Conservation (phyloP, 2,113 vertebrate species). For the Peromyscus polionotus region DNA sequence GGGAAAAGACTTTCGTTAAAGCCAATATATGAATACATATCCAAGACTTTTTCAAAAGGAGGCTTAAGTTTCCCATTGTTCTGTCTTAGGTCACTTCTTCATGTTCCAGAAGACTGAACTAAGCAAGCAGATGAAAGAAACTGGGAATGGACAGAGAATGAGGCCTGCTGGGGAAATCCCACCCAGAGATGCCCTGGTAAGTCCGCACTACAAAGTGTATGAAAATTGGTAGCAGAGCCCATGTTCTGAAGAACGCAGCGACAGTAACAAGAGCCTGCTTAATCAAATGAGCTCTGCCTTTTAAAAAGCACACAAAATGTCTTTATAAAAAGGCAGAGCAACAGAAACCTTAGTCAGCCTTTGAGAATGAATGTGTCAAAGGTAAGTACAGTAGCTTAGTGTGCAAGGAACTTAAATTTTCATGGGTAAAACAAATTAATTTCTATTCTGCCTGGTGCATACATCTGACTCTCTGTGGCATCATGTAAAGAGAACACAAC, state of each 20-base stretch:
- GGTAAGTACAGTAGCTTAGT: constrained; percentile 60
- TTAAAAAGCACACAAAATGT: constrained; percentile 54
- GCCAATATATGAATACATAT: not conserved
- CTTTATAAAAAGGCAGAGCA: constrained; percentile 12
- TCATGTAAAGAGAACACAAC: constrained; percentile 48
- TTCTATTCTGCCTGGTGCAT: constrained; percentile 46
- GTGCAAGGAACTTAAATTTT: constrained; percentile 9
- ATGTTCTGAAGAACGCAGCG: constrained; percentile 16
- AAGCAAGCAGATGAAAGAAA: not conserved
- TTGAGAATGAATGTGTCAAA: constrained; percentile 35
- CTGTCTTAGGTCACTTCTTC: not conserved
- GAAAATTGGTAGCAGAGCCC: constrained; percentile 28
- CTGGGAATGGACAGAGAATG: not conserved
- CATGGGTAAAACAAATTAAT: constrained; percentile 64
- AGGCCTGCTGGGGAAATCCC: constrained; percentile 39
- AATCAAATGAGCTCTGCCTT: constrained; percentile 53
- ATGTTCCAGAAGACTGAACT: not conserved
- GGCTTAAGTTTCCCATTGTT: not conserved
- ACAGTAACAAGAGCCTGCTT: constrained; percentile 22
- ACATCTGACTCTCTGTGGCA: constrained; percentile 27
- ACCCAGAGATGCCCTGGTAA: constrained; percentile 13
- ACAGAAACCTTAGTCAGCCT: constrained; percentile 55
- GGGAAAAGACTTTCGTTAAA: not conserved
- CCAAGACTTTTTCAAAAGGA: not conserved
- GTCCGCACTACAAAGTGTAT: not conserved